Percentiles rank a stretch among this genome's conserved stretches.
Conservation (phyloP, 2,113 vertebrate genomes). For the Zeus faber region DNA sequence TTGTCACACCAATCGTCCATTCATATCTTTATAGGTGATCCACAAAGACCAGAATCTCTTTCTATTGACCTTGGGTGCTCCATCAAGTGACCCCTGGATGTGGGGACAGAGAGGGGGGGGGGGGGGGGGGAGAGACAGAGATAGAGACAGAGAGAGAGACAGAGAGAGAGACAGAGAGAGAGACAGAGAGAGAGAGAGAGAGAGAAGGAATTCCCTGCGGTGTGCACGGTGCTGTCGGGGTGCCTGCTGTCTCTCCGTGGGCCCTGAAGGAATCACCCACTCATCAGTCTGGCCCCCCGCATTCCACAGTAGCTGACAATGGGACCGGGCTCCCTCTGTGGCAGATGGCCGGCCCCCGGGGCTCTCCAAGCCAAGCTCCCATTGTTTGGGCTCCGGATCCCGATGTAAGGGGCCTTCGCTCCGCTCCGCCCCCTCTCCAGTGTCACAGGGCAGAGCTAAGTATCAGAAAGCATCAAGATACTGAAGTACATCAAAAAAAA, state of each 20-base stretch:
- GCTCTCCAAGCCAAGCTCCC: slow-evolving; percentile 68
- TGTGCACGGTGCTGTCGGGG: slow-evolving; percentile 26
- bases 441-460: slow-evolving; percentile 34
- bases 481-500: background rate
- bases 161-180: too few species aligned
- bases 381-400: slow-evolving; percentile 60
- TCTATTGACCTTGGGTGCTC: background rate
- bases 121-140: background rate
- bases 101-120: background rate
- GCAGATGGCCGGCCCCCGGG: slow-evolving; percentile 76
- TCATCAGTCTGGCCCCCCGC: slow-evolving; percentile 71
- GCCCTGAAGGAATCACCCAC: slow-evolving; percentile 69
- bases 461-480: slow-evolving; percentile 27
- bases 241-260: slow-evolving; percentile 38
- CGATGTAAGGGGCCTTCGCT: slow-evolving; percentile 52
- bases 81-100: background rate
- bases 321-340: slow-evolving; percentile 50
- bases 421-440: slow-evolving; percentile 37
- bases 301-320: slow-evolving; percentile 77
- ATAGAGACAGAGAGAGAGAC: too few species aligned
- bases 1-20: too few species aligned
- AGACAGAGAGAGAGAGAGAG: slow-evolving; percentile 26
- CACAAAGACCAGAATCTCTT: background rate
- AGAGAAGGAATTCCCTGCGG: slow-evolving; percentile 41
- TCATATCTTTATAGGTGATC: background rate